Percentiles rank a stretch among this genome's conserved stretches.
Evolutionary conservation across 2,797 vertebrate genomes (phyloP).

Genomic region (Pangasius mekongensis): DNA sequence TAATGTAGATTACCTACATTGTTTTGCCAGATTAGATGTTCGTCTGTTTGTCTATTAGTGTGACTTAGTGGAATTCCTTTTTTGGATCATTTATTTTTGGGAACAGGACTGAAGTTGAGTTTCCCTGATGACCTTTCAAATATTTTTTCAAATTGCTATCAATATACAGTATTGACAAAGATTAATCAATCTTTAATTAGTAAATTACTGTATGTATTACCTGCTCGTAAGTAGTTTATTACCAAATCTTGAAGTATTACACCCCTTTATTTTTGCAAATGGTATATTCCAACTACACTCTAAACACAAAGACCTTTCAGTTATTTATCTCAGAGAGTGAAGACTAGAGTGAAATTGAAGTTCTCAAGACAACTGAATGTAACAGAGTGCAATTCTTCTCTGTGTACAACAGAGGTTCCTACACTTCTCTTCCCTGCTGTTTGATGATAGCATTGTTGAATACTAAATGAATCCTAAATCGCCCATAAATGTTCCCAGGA

Average conservation of each 20-base stretch:
- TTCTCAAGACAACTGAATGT: neutral
- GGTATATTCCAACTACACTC: neutral
- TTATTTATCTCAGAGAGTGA: neutral
- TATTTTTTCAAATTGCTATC: neutral
- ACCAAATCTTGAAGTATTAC: neutral
- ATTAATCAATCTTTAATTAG: no score
- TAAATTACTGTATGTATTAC: neutral
- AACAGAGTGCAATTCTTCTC: neutral
- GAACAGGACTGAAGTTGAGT: neutral
- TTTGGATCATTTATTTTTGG: neutral
- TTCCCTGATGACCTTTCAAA: neutral
- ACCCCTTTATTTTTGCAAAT: neutral
- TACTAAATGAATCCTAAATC: slow-evolving; percentile 57
- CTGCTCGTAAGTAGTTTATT: neutral
- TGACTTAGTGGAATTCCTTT: no score
- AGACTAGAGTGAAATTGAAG: neutral
- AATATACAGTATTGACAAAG: neutral
- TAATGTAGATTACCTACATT: neutral
- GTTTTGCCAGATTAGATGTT: neutral
- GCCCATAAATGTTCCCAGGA: slow-evolving; percentile 55
- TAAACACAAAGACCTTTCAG: neutral
- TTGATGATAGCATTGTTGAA: slow-evolving; percentile 50
- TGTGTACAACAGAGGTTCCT: slow-evolving; percentile 13
- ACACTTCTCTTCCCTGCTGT: slow-evolving; percentile 43
- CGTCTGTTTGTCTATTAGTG: neutral